These are phyloP conservation scores for Drosophila arawakana DNA, from an alignment of 1,140 invertebrate genomes.

Conservation along the genomic window DNA sequence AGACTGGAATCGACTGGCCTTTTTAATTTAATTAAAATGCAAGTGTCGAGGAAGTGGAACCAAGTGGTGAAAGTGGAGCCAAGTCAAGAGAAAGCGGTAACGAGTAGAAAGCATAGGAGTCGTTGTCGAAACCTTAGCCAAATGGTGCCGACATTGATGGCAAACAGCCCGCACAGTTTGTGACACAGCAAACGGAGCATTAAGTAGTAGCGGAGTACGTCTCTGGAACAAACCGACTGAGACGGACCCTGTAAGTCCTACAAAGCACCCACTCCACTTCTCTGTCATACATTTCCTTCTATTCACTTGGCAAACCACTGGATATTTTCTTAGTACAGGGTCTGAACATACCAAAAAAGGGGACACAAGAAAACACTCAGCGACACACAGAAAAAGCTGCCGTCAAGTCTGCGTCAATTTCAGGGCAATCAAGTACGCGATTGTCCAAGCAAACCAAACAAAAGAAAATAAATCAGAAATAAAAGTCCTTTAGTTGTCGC, in stretches of 20 bases:
- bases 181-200: slow-evolving; percentile 58
- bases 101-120: no score
- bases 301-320: no score
- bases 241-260: no score
- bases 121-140: background rate
- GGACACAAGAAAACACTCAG: background rate
- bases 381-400: background rate
- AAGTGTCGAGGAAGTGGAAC: slow-evolving; percentile 28
- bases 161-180: slow-evolving; percentile 43
- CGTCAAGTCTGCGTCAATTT: slow-evolving; percentile 50
- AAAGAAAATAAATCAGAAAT: slow-evolving; percentile 15
- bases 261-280: no score
- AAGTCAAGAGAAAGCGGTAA: no score
- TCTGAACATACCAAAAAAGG: slow-evolving; percentile 25
- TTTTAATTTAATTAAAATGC: slow-evolving; percentile 50
- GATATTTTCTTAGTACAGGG: no score
- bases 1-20: slow-evolving; percentile 19
- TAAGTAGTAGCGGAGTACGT: background rate
- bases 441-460: slow-evolving; percentile 35
- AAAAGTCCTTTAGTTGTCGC: slow-evolving; percentile 19
- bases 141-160: slow-evolving; percentile 12
- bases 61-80: background rate
- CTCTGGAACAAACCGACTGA: no score
- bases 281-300: no score
- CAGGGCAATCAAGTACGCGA: slow-evolving; percentile 60